These are phyloP conservation scores for Phalangium opilio DNA, from an alignment of 2,888 invertebrate genomes.

Conservation along the genomic window DNA sequence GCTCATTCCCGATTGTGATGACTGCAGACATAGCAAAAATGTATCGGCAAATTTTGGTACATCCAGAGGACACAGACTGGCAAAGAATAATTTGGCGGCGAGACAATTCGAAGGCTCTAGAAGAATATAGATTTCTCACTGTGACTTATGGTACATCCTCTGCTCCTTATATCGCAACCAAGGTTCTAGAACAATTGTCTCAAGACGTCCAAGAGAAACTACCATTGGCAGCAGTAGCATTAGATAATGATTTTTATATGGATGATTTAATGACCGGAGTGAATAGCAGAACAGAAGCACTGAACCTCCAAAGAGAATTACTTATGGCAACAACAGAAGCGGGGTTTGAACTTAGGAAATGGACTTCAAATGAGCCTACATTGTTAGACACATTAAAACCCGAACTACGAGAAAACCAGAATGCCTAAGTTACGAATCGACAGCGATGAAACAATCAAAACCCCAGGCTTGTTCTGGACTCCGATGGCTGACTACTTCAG, in stretches of 20 bases:
- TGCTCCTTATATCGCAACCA: constrained; percentile 24
- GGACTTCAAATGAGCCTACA: too few relatives aligned
- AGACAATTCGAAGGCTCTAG: constrained; percentile 16
- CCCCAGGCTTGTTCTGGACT: too few relatives aligned
- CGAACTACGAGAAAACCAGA: too few relatives aligned
- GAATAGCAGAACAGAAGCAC: background rate
- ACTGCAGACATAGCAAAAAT: constrained; percentile 30
- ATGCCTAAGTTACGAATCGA: too few relatives aligned
- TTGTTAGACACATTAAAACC: too few relatives aligned
- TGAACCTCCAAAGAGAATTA: too few relatives aligned
- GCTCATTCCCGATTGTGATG: constrained; percentile 23
- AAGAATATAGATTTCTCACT: constrained; percentile 18
- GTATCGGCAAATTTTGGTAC: constrained; percentile 25
- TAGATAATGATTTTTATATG: constrained; percentile 24
- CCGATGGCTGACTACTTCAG: too few relatives aligned
- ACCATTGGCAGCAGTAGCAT: constrained; percentile 13
- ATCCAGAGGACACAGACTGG: constrained; percentile 11
- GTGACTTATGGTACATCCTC: constrained; percentile 26
- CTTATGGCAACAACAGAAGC: too few relatives aligned
- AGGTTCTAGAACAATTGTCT: constrained; percentile 20
- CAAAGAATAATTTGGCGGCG: constrained; percentile 29
- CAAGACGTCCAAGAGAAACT: constrained; percentile 15
- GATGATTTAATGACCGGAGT: constrained; percentile 19
- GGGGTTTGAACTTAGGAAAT: too few relatives aligned
- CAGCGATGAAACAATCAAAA: too few relatives aligned